Percentiles rank a stretch among this genome's conserved stretches.
Evolutionary conservation across 1,140 invertebrate genomes (phyloP).

Genomic region (Ladona fulva): DNA sequence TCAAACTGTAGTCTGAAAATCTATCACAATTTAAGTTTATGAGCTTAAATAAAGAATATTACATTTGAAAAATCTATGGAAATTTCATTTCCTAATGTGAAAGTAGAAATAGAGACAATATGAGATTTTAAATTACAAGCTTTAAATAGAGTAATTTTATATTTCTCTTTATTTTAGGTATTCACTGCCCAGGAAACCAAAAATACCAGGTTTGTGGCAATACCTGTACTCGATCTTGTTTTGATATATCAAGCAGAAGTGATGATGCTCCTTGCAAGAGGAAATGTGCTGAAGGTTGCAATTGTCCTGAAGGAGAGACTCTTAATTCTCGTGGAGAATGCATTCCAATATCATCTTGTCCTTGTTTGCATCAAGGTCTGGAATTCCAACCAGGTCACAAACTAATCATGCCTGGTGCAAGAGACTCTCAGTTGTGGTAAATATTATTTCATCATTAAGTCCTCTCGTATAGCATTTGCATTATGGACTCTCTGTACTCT

Average conservation of each 20-base stretch:
- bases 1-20: too few species aligned
- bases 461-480: too few species aligned
- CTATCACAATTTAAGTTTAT: too few species aligned
- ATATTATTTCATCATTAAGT: constrained; percentile 12
- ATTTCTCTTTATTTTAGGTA: constrained; percentile 35
- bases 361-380: constrained; percentile 61
- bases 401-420: constrained; percentile 54
- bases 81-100: too few species aligned
- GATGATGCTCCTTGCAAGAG: constrained; percentile 40
- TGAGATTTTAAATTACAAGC: too few species aligned
- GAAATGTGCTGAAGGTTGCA: constrained; percentile 78
- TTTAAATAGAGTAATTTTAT: too few species aligned
- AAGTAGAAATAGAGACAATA: too few species aligned
- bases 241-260: constrained; percentile 44
- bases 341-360: constrained; percentile 63
- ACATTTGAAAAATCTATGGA: too few species aligned
- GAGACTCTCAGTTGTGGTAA: constrained; percentile 60
- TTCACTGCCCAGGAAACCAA: constrained; percentile 67
- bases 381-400: constrained; percentile 65
- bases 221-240: constrained; percentile 60
- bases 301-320: constrained; percentile 67
- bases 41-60: too few species aligned
- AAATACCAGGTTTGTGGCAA: constrained; percentile 69
- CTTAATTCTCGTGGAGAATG: constrained; percentile 62
- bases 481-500: too few species aligned